A percentile compares a stretch with the other conserved stretches of the same genome.
Conservation (phyloP, 2,888 invertebrate genomes). For the Ischnus inquisitorius region DNA sequence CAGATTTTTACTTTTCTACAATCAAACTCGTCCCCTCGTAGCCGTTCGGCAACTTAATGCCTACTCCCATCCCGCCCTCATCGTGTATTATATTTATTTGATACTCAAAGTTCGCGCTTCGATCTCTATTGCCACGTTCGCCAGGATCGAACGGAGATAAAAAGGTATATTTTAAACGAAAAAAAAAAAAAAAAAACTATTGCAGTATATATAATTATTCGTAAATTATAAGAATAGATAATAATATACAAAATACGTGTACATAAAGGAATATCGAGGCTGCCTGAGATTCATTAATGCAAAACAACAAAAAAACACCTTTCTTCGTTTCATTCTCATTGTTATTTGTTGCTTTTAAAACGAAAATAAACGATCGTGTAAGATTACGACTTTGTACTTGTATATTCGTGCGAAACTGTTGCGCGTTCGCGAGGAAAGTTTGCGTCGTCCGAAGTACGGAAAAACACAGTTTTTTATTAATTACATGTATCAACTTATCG, state of each 20-base stretch:
- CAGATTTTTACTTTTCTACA: slow-evolving; percentile 74
- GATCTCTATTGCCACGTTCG: slow-evolving; percentile 34
- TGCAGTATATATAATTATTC: slow-evolving; percentile 40
- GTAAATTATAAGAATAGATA: slow-evolving; percentile 39
- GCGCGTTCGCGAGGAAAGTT: not conserved
- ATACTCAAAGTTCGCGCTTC: slow-evolving; percentile 54
- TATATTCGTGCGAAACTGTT: not conserved
- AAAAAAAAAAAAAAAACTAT: slow-evolving; percentile 41
- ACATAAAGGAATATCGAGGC: slow-evolving; percentile 49
- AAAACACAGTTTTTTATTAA: not conserved
- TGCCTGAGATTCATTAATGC: slow-evolving; percentile 41
- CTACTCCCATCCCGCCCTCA: not conserved
- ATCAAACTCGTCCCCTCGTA: slow-evolving; percentile 39
- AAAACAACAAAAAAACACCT: slow-evolving; percentile 9
- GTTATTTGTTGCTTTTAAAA: slow-evolving; percentile 11
- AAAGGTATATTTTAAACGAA: slow-evolving; percentile 41
- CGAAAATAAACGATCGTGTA: slow-evolving; percentile 24
- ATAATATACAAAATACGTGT: slow-evolving; percentile 53
- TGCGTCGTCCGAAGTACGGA: not conserved
- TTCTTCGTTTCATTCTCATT: slow-evolving; percentile 10
- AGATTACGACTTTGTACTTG: not conserved
- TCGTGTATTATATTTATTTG: slow-evolving; percentile 65
- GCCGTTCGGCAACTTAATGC: slow-evolving; percentile 7
- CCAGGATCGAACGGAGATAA: slow-evolving; percentile 24
- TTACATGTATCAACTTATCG: slow-evolving; percentile 73